Conservation (phyloP, 2,113 vertebrate genomes). For the Gymnorhina tibicen region DNA sequence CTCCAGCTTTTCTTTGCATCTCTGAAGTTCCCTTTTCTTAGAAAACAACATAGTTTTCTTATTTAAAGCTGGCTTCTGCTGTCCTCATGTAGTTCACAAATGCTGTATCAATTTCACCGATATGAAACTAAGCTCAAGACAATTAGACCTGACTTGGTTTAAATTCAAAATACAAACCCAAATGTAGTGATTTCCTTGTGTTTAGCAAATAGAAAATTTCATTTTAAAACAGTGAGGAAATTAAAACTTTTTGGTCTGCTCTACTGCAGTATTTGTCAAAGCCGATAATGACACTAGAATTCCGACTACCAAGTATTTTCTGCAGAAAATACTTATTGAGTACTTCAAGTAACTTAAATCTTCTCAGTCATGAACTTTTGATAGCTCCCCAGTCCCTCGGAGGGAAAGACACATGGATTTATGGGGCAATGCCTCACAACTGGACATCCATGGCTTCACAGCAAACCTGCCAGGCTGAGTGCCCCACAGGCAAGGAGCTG, state of each 20-base stretch:
- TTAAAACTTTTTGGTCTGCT: neutral
- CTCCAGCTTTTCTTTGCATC: neutral
- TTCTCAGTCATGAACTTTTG: neutral
- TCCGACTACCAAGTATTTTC: neutral
- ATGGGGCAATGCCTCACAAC: neutral
- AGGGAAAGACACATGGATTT: neutral
- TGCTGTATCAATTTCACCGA: neutral
- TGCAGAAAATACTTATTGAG: neutral
- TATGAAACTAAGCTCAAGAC: neutral
- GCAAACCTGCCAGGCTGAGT: neutral
- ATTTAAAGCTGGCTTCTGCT: neutral
- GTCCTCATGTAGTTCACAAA: neutral
- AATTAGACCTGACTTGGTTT: neutral
- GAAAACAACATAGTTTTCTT: neutral
- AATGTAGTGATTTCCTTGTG: neutral
- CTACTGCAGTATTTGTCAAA: neutral
- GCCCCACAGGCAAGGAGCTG: fast-evolving
- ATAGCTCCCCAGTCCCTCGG: neutral
- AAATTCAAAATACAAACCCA: neutral
- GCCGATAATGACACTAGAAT: neutral
- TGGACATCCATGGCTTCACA: neutral
- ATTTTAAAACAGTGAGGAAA: neutral
- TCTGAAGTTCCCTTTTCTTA: neutral
- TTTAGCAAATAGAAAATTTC: neutral
- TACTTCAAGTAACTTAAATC: neutral